Evolutionary conservation across 1,140 invertebrate genomes (phyloP), one percentile per base, ranked within the genome.

Genomic region (Drosophila sproati): DNA sequence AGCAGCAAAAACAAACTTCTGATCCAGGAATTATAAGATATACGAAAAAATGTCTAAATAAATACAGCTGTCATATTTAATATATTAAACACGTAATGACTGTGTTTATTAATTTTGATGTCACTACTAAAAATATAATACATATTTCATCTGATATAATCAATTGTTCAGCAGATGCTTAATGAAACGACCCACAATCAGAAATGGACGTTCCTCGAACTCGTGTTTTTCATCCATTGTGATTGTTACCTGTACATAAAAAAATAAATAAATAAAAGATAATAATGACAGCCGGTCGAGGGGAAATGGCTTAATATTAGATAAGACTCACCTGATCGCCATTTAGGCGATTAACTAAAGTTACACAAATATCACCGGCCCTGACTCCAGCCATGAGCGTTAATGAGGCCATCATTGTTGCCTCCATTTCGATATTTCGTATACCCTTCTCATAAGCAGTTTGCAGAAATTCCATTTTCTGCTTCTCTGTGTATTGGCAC

Each of bases 341-440:
- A 56, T 97, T 94, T 3, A 99, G 93, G 41, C 98, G 94, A 92
- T 99, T 96, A 1, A 99, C 73, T 0, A 99, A 88, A 0, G 98
- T 96, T 0, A 99, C 98, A 91, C 98, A 99, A 5, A 99, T 95
- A 31, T 98, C 96, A 0, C 96, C 97, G 1, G 97, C 96, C 93
- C 96, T 95, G 12, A 99, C 95, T 0, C 97, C 97, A 6, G 97
- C 97, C 76, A 96, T 95, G 72, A 96, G 95, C 2, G 97, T 98
- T 6, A 99, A 93, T 0, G 98, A 97, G 0, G 98, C 96, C 83
- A 99, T 98, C 39, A 96, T 96, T 0, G 97, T 94, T 1, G 96
- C 96, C 93, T 99, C 98, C 98, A 99, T 99, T 93, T 99, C 98
- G 72, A 99, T 99, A 91, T 99, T 99, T 1, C 95, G 94, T 0